Evolutionary conservation across 92 coral and sea anemone genomes (phyloP).

Genomic region (Micromussa lordhowensis): DNA sequence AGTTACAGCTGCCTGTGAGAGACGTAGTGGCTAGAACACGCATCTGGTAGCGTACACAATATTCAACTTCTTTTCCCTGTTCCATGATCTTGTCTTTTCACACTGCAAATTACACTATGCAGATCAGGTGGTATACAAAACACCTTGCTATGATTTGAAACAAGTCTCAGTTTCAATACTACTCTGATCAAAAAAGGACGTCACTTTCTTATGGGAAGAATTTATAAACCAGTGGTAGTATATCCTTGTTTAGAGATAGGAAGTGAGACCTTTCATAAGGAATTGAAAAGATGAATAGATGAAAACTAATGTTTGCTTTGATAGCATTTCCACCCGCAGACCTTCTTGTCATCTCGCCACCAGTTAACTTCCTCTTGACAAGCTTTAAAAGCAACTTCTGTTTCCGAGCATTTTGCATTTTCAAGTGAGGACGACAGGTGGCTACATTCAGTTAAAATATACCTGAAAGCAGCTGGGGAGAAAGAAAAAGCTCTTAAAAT

Average conservation of each 20-base stretch:
- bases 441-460: not conserved
- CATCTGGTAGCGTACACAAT: not conserved
- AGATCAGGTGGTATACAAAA: not conserved
- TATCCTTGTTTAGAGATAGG: not conserved
- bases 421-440: conserved; percentile 19
- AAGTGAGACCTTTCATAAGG: conserved; percentile 11
- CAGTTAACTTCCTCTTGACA: conserved; percentile 14
- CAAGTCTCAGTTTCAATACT: not conserved
- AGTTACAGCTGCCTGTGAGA: not conserved
- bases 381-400: not conserved
- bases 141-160: not conserved
- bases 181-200: not conserved
- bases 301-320: not conserved
- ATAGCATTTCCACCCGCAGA: not conserved
- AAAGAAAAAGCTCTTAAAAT: not conserved
- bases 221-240: not conserved
- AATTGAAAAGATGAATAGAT: not conserved
- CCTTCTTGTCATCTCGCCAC: not conserved
- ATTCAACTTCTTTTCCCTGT: not conserved
- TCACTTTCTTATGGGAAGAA: not conserved
- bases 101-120: not conserved
- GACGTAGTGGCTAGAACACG: not conserved
- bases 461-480: conserved; percentile 18
- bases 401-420: conserved; percentile 5
- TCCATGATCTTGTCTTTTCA: not conserved